A percentile compares a stretch with the other conserved stretches of the same genome.
These are phyloP conservation scores for Melanerpes aurifrons DNA, from an alignment of 2,113 vertebrate species.

Conservation along the genomic window DNA sequence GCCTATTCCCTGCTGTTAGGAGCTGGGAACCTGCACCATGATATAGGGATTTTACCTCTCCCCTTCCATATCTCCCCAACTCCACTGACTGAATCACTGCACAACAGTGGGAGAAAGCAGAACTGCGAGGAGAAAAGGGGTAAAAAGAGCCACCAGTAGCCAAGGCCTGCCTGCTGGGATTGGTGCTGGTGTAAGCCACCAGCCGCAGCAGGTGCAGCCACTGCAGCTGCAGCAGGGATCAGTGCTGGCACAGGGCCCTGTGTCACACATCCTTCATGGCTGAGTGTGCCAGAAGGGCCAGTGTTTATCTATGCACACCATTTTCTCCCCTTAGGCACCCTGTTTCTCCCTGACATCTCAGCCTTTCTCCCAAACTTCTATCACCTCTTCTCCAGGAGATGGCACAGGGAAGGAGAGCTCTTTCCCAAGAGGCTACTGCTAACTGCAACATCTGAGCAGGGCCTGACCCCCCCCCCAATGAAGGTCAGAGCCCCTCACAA, in stretches of 20 bases:
- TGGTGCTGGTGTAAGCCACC: rapidly evolving
- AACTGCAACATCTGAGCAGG: background rate
- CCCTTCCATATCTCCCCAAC: background rate
- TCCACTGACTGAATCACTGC: background rate
- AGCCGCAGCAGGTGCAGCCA: background rate
- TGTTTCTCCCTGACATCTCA: background rate
- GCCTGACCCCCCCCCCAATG: background rate
- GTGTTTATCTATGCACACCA: constrained; percentile 56
- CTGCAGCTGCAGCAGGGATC: background rate
- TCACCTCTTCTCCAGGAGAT: background rate
- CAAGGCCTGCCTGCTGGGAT: rapidly evolving
- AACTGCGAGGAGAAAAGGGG: background rate
- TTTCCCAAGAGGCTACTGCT: background rate
- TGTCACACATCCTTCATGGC: background rate
- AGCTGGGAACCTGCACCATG: background rate
- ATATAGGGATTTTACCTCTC: background rate
- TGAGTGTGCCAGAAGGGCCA: background rate
- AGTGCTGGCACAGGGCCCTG: background rate
- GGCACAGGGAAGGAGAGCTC: background rate
- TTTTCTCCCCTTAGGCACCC: constrained; percentile 15
- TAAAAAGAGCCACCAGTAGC: background rate
- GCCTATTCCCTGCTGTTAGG: background rate
- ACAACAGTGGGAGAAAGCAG: background rate
- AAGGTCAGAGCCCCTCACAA: background rate
- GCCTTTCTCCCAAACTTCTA: background rate